Conservation (phyloP, 2,113 vertebrate species). For the Carassius gibelio region DNA sequence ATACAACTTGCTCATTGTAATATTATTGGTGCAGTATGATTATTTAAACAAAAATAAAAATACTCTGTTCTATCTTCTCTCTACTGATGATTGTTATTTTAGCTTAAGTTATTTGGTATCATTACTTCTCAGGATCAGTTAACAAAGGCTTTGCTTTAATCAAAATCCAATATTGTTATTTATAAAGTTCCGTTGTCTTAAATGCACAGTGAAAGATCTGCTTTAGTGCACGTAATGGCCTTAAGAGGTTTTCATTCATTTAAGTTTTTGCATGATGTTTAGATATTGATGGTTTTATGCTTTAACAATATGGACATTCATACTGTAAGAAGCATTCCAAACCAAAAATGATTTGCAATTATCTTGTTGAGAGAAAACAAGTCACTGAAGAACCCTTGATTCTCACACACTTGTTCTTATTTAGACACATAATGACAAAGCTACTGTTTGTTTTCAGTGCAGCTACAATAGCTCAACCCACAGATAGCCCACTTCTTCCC, state of each 20-base stretch:
- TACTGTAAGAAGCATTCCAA: neutral
- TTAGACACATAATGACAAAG: conserved; percentile 32
- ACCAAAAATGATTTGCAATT: neutral
- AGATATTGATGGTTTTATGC: conserved; percentile 17
- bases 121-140: neutral
- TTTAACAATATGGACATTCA: conserved; percentile 6
- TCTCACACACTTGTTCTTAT: conserved; percentile 45
- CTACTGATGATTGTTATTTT: too few species aligned
- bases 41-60: neutral
- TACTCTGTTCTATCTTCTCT: too few species aligned
- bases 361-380: neutral
- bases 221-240: neutral
- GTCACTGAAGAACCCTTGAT: neutral
- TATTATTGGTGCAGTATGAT: neutral
- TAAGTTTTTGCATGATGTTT: neutral
- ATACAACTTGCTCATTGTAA: neutral
- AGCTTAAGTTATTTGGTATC: too few species aligned
- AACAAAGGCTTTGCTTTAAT: neutral
- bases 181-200: neutral
- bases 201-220: neutral
- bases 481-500: conserved; percentile 12
- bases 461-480: conserved; percentile 24
- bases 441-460: conserved; percentile 18
- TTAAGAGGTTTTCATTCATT: neutral
- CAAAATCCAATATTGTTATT: neutral